A percentile compares a stretch with the other conserved stretches of the same genome.
Evolutionary conservation across 2,113 vertebrate species (phyloP).

Genomic region (Notiomystis cincta): DNA sequence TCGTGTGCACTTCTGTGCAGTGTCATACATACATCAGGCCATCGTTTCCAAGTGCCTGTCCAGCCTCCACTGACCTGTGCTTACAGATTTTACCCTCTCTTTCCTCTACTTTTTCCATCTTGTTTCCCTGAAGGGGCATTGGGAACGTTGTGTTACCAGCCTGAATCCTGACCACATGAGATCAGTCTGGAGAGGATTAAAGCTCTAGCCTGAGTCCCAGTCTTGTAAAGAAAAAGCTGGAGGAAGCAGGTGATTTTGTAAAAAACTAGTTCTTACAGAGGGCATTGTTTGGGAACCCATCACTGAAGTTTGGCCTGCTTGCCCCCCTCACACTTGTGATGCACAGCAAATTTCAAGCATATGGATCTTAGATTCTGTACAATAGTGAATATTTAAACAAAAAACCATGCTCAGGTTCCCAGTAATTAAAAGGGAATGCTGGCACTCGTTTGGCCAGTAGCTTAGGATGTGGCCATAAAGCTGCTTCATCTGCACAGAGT

Average conservation of each 20-base stretch:
- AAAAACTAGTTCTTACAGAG: background rate
- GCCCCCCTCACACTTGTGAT: rapidly evolving
- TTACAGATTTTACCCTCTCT: background rate
- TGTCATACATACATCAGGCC: rapidly evolving
- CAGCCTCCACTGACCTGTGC: background rate
- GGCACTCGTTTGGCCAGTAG: background rate
- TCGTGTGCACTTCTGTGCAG: background rate
- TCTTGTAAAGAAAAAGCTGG: background rate
- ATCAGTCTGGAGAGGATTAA: background rate
- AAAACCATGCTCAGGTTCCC: background rate
- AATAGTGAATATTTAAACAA: background rate
- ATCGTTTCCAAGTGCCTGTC: background rate
- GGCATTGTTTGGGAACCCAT: background rate
- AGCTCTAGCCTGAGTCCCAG: background rate
- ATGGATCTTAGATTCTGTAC: background rate
- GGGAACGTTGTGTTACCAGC: background rate
- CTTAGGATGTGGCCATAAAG: background rate
- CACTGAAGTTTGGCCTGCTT: background rate
- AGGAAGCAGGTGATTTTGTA: constrained; percentile 7
- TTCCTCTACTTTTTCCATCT: background rate
- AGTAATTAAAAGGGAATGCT: background rate
- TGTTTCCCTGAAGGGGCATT: background rate
- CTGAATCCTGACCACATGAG: background rate
- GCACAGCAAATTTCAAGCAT: background rate
- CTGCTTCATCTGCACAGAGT: background rate